A percentile compares a stretch with the other conserved stretches of the same genome.
phyloP scores from a whole-genome alignment of 2,888 invertebrate genomes.

The Tetranychus piercei region DNA sequence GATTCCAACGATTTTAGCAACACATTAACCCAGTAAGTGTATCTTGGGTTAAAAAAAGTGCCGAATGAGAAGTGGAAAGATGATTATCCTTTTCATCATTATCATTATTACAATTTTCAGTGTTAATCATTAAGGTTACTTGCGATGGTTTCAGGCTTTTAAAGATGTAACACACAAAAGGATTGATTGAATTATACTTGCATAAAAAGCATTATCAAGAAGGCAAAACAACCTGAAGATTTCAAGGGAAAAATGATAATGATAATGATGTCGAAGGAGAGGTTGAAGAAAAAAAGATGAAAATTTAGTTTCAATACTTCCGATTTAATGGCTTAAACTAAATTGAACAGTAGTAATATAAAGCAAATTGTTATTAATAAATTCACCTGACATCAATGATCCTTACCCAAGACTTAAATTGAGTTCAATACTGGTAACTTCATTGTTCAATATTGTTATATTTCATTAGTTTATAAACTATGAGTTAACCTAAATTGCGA shows the following conservation, averaged over 20 bases:
- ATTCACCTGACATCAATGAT: neutral
- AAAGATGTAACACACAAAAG: neutral
- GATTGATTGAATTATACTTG: neutral
- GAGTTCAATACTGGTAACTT: no score
- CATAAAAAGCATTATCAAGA: neutral
- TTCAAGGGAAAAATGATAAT: neutral
- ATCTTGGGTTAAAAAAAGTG: no score
- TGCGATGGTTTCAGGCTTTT: neutral
- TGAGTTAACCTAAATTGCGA: no score
- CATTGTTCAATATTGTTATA: no score
- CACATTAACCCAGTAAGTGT: no score
- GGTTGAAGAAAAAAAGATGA: neutral
- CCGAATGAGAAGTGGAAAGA: neutral
- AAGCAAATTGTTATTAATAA: neutral
- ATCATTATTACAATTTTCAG: neutral
- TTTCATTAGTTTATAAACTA: no score
- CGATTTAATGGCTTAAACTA: neutral
- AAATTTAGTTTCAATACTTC: neutral
- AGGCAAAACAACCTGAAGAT: no score
- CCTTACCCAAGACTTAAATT: no score
- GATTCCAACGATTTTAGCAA: no score
- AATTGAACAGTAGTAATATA: neutral
- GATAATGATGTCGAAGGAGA: neutral
- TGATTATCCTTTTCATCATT: neutral
- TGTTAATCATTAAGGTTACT: neutral